Evolutionary conservation across 1,140 invertebrate genomes (phyloP), one percentile per base, ranked within the genome.

Genomic region (Brachionus asplanchnoidis): DNA sequence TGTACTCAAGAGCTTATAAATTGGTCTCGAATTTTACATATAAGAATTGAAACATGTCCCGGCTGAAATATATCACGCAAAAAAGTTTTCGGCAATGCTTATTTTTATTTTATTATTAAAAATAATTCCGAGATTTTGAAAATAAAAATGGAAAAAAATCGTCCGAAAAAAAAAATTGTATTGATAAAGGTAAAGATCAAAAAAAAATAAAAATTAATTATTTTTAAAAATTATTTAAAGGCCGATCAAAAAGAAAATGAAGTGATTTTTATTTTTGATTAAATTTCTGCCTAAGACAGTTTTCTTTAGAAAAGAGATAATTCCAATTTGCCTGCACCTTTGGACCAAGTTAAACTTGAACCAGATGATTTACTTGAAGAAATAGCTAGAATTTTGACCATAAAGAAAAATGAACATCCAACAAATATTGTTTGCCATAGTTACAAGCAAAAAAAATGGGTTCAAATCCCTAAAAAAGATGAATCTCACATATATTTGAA

Each of bases 311-410:
- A 3, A 40, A 32, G n/a, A 56, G 44, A 80, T 56, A 56, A 32
- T 53, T 50, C 77, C n/a, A 32, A 56, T 60, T 42, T 56, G 3
- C 56, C 77, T 20, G 42, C 68, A 42, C 68, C 68, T 7, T 17
- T 8, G 5, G 68, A 73, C 17, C 68, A 73, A 73, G 68, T 73
- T 42, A 9, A 42, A n/a, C 32, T 73, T 1, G 2, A 73, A 7
- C 68, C 68, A 3, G 68, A 73, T 73, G 94, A 96, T 89, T 88
- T 96, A 36, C 93, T 93, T 88, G 94, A 95, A 89, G 94, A 95
- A 88, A 92, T 95, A n/a, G 93, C 92, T 11, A 91, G 93, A 85
- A 91, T 93, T 65, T 89, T 96, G 50, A 93, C 92, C 7, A 92
- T 93, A 2, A 91, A 92, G 79, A 94, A 95, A 87, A 93, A 93